phyloP scores from a whole-genome alignment of 2,888 invertebrate species.

The Ametastegia equiseti region DNA sequence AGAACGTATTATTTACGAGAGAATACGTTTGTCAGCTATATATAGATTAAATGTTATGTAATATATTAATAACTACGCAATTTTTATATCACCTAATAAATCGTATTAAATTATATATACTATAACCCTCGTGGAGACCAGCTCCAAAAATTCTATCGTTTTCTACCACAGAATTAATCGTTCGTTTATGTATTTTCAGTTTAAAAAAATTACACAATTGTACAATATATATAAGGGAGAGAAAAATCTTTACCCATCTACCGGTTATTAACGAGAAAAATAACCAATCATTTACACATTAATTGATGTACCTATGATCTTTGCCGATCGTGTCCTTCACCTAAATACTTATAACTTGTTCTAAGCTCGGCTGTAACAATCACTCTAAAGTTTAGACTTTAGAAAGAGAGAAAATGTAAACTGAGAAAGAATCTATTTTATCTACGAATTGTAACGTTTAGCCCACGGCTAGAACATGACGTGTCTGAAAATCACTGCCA shows the following conservation, averaged over 20 bases:
- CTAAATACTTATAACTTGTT: too few species aligned
- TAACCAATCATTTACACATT: not conserved
- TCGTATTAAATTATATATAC: constrained; percentile 41
- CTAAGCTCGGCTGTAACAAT: too few species aligned
- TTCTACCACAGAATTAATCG: constrained; percentile 31
- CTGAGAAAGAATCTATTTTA: not conserved
- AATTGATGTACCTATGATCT: not conserved
- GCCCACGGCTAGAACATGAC: not conserved
- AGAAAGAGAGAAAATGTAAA: constrained; percentile 9
- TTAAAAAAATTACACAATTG: constrained; percentile 45
- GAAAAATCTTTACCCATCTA: constrained; percentile 6
- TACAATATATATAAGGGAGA: not conserved
- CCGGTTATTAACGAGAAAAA: not conserved
- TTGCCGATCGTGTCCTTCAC: not conserved
- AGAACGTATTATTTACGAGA: not conserved
- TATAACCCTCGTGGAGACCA: constrained; percentile 43
- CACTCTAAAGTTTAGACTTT: not conserved
- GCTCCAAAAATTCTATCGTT: constrained; percentile 39
- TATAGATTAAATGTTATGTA: constrained; percentile 23
- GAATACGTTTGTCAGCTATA: constrained; percentile 17
- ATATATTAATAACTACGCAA: constrained; percentile 31
- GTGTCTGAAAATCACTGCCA: not conserved
- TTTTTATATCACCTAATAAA: constrained; percentile 34
- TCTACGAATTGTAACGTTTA: not conserved
- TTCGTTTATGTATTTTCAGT: constrained; percentile 18